Evolutionary conservation across 2,888 invertebrate species (phyloP).

Genomic region (Emmelina monodactyla): DNA sequence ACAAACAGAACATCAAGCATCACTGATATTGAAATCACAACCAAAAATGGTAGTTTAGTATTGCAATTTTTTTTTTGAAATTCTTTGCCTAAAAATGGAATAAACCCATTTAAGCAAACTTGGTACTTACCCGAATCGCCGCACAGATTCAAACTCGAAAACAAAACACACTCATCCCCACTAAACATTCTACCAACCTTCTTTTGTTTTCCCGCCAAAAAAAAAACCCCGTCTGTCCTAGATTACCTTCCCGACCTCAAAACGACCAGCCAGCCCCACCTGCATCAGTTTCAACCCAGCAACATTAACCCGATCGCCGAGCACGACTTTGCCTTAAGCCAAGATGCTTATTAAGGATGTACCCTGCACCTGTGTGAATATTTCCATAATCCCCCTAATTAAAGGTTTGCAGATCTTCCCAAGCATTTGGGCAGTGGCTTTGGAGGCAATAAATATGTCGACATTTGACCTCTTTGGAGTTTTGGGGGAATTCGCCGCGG

Average conservation of each 20-base stretch:
- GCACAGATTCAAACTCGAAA: too few species aligned
- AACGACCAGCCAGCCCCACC: constrained; percentile 39
- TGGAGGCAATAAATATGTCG: constrained; percentile 64
- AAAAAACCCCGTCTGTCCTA: constrained; percentile 27
- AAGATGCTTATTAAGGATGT: constrained; percentile 59
- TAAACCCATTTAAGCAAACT: too few species aligned
- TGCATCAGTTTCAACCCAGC: constrained; percentile 48
- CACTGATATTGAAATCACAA: too few species aligned
- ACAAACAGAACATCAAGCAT: too few species aligned
- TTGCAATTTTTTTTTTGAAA: too few species aligned
- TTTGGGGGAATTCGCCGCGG: constrained; percentile 57
- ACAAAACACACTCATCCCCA: too few species aligned
- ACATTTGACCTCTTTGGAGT: constrained; percentile 57
- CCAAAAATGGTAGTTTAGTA: too few species aligned
- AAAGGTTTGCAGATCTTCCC: constrained; percentile 63
- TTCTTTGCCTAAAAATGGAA: too few species aligned
- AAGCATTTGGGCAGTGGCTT: constrained; percentile 55
- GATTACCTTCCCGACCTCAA: constrained; percentile 39
- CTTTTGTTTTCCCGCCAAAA: too few species aligned
- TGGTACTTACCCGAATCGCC: too few species aligned
- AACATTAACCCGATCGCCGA: constrained; percentile 43
- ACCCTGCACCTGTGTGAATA: constrained; percentile 64
- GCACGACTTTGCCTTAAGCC: constrained; percentile 59
- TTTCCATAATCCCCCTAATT: constrained; percentile 64
- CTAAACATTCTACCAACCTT: too few species aligned